Conservation (phyloP, 2,797 vertebrate species). For the Microctenopoma stevenorrisi region DNA sequence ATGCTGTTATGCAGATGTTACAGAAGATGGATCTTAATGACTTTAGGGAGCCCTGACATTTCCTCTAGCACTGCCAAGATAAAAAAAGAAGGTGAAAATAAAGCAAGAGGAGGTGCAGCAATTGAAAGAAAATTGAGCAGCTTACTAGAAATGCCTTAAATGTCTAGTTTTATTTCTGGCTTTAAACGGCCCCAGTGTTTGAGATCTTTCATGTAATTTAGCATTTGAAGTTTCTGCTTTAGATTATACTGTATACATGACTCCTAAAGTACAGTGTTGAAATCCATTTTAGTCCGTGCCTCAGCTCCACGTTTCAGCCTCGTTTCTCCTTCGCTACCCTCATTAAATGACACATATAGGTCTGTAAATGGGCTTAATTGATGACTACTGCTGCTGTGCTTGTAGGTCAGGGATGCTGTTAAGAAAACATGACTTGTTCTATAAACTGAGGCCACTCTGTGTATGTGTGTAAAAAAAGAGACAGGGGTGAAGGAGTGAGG, state of each 20-base stretch:
- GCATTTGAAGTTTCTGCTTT: conserved; percentile 40
- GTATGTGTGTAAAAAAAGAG: conserved; percentile 17
- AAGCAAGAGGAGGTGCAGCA: neutral
- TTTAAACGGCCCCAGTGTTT: conserved; percentile 29
- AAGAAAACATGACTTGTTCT: conserved; percentile 63
- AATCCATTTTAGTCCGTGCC: conserved; percentile 31
- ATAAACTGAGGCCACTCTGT: conserved; percentile 59
- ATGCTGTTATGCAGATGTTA: too few species aligned
- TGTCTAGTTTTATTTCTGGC: neutral
- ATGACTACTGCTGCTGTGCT: conserved; percentile 70
- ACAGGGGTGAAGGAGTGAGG: conserved; percentile 42
- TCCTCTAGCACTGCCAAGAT: too few species aligned
- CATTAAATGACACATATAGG: conserved; percentile 70
- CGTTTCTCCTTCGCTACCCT: conserved; percentile 31
- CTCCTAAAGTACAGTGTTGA: conserved; percentile 25
- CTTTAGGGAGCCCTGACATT: too few species aligned
- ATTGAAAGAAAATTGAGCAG: too few species aligned
- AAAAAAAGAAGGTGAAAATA: neutral
- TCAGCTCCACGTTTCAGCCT: conserved; percentile 35
- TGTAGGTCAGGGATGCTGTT: conserved; percentile 71
- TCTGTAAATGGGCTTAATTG: conserved; percentile 79
- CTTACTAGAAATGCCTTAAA: conserved; percentile 1
- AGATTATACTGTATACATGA: conserved; percentile 16
- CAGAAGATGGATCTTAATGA: neutral
- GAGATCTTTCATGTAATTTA: conserved; percentile 47